phyloP scores from a whole-genome alignment of 1,140 invertebrate genomes.

The Asbolus verrucosus region DNA sequence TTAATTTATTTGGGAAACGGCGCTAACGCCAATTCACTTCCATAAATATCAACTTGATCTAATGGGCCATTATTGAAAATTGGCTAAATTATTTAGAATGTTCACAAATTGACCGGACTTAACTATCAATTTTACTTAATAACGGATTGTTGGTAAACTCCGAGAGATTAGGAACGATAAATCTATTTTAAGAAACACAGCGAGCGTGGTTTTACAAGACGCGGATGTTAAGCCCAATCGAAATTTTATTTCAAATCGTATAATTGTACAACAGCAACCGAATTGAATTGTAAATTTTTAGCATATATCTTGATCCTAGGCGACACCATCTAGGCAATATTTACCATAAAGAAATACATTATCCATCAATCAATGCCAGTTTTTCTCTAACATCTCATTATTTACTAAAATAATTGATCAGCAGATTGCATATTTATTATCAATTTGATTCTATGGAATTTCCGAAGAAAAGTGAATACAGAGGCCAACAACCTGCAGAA shows the following conservation, averaged over 20 bases:
- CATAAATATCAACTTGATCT: neutral
- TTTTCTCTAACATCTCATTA: slow-evolving; percentile 2
- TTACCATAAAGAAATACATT: neutral
- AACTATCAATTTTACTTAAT: slow-evolving; percentile 6
- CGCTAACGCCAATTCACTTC: slow-evolving; percentile 8
- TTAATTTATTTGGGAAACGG: slow-evolving; percentile 23
- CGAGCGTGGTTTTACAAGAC: too few species aligned
- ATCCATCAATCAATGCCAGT: neutral
- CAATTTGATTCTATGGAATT: too few species aligned
- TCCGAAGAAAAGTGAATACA: neutral
- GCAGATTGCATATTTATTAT: too few species aligned
- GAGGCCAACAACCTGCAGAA: too few species aligned
- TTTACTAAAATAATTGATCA: neutral
- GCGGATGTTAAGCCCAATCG: too few species aligned
- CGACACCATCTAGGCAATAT: neutral
- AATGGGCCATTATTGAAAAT: slow-evolving; percentile 10
- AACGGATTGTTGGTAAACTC: neutral
- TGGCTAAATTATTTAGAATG: neutral
- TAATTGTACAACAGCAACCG: too few species aligned
- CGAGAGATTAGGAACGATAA: neutral
- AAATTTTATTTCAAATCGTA: too few species aligned
- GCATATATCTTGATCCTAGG: neutral
- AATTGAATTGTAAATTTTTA: slow-evolving; percentile 9
- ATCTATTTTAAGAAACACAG: slow-evolving; percentile 3
- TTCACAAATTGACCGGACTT: slow-evolving; percentile 2